Evolutionary conservation across 1,140 invertebrate genomes (phyloP), one percentile per base, ranked within the genome.

Genomic region (Hirudo medicinalis): DNA sequence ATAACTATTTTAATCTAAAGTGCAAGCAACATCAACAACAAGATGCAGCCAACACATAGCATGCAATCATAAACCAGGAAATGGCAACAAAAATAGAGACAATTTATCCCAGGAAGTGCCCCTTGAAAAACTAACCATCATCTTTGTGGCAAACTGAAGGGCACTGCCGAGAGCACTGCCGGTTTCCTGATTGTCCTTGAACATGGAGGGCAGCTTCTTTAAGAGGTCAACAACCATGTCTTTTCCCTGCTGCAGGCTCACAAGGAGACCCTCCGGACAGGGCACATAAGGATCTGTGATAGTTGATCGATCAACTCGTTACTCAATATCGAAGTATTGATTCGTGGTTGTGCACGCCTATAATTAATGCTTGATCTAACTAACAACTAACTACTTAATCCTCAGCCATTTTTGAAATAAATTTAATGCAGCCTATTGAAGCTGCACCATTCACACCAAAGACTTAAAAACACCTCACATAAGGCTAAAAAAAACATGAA

Each of bases 111-210:
- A 13, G 19, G 19, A 63, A n/a, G 29, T 6, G 1, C 17, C 19
- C 15, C 22, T 49, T 49, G 66, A 29, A 74, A 69, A 8, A 77
- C 79, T 80, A 79, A 91, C 90, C 87, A 94, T 89, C 73, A 99
- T 84, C 85, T 96, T 94, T 76, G 89, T 90, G 27, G 91, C 93
- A 69, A 90, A 91, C 81, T 94, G 91, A 20, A 99, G 82, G 2
- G 94, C 95, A 36, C 94, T 88, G 1, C 96, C 96, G 2, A 99
- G 82, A 11, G 92, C 92, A 77, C 87, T 90, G 74, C 88, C 88
- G 11, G 86, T 87, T 72, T 92, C 90, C 73, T 87, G 86, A 72
- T 87, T 88, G 15, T 78, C 75, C 72, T 86, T 84, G 83, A 90
- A 94, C 72, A 90, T 85, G 40, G 83, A 84, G 0, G 94, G 94